Evolutionary conservation across 2,888 invertebrate genomes (phyloP).

Genomic region (Scaptomyza tumidula): DNA sequence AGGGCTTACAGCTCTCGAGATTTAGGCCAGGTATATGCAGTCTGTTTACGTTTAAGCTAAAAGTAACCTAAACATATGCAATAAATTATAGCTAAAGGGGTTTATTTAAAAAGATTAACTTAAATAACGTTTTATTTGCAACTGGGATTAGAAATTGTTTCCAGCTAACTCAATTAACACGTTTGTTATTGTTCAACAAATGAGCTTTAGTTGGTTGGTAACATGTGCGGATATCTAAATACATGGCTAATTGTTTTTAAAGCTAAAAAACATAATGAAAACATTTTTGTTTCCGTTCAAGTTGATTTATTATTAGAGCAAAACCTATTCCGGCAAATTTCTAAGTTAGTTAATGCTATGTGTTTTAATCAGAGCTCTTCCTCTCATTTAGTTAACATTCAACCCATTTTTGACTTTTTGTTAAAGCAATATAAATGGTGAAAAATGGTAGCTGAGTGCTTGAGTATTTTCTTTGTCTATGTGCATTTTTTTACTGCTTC

Average conservation of each 20-base stretch:
- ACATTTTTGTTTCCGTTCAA: too few species aligned
- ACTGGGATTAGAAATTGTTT: too few species aligned
- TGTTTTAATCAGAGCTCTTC: not conserved
- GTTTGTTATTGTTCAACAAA: too few species aligned
- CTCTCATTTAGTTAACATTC: not conserved
- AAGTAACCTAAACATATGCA: not conserved
- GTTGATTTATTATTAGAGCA: not conserved
- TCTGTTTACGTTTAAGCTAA: not conserved
- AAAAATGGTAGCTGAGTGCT: conserved; percentile 7
- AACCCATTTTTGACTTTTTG: conserved; percentile 2
- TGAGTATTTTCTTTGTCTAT: conserved; percentile 22
- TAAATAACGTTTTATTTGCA: not conserved
- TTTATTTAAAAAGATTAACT: not conserved
- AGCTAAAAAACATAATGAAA: not conserved
- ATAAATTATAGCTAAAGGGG: conserved; percentile 14
- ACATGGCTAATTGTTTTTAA: too few species aligned
- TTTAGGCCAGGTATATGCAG: conserved; percentile 5
- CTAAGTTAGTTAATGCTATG: too few species aligned
- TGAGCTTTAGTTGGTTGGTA: too few species aligned
- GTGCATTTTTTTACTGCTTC: conserved; percentile 4
- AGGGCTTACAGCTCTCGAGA: conserved; percentile 17
- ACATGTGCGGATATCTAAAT: too few species aligned
- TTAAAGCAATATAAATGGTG: conserved; percentile 5
- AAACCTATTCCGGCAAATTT: not conserved
- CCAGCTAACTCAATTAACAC: not conserved